A percentile compares a stretch with the other conserved stretches of the same genome.
Conservation (phyloP, 2,797 vertebrate genomes). For the Pristis pectinata region DNA sequence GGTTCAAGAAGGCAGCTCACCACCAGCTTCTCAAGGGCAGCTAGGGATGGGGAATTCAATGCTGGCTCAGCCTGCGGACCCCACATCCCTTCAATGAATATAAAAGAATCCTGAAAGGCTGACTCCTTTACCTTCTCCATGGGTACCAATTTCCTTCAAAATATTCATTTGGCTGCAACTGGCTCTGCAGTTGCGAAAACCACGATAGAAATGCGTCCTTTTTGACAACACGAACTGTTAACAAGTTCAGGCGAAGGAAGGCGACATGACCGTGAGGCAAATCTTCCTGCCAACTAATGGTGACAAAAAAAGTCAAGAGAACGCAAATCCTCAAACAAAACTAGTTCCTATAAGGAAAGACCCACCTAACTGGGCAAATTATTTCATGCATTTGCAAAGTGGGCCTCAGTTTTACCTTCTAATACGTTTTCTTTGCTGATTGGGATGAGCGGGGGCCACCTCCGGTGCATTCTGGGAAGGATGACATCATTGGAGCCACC, state of each 20-base stretch:
- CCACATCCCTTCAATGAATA: no score
- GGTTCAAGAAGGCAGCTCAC: no score
- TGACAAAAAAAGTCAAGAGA: not conserved
- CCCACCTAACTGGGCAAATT: not conserved
- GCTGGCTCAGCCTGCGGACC: no score
- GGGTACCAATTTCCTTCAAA: no score
- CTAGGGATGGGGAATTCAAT: no score
- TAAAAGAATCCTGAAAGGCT: no score
- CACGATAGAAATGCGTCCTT: not conserved
- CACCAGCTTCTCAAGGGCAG: no score
- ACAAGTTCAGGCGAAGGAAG: no score
- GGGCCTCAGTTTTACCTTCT: not conserved
- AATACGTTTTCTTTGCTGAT: not conserved
- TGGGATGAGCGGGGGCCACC: not conserved
- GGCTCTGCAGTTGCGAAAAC: no score
- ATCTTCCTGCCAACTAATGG: not conserved
- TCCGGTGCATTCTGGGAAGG: slow-evolving; percentile 19
- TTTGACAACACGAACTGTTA: not conserved
- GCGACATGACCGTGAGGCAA: no score
- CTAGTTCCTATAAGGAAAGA: not conserved
- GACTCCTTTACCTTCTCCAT: no score
- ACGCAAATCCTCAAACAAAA: not conserved
- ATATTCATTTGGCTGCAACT: not conserved
- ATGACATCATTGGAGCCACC: not conserved
- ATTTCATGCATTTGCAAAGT: not conserved